Percentiles rank a stretch among this genome's conserved stretches.
Evolutionary conservation across 2,888 invertebrate species (phyloP).

Genomic region (Catocala fraxini): DNA sequence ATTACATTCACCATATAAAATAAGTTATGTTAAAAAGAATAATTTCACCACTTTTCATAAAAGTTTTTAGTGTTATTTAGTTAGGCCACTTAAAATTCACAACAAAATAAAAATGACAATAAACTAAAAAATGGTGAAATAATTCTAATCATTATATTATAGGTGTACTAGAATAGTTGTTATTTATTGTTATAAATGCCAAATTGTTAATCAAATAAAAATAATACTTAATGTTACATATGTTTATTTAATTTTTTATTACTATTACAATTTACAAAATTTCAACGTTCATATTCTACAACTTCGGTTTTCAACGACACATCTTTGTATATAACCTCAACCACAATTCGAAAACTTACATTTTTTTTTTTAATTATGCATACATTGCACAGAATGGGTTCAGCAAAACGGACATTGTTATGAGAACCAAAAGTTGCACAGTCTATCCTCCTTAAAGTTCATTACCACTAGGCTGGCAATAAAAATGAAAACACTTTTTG

Average conservation of each 20-base stretch:
- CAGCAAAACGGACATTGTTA: too few relatives aligned
- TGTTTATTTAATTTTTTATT: constrained; percentile 44
- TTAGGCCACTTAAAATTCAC: too few relatives aligned
- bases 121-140: constrained; percentile 20
- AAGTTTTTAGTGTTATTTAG: too few relatives aligned
- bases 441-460: too few relatives aligned
- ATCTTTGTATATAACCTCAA: constrained; percentile 18
- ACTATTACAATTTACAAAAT: constrained; percentile 49
- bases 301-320: constrained; percentile 22
- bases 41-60: constrained; percentile 1
- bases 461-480: too few relatives aligned
- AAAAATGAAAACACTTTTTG: too few relatives aligned
- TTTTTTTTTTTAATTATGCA: constrained; percentile 14
- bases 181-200: constrained; percentile 55
- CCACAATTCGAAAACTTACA: constrained; percentile 1
- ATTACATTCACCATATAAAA: too few relatives aligned
- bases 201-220: constrained; percentile 57
- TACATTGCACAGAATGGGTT: constrained; percentile 20
- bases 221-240: constrained; percentile 42
- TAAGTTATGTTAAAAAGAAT: background rate
- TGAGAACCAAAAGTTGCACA: too few relatives aligned
- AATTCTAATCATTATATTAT: constrained; percentile 8
- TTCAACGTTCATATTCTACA: constrained; percentile 20
- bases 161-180: constrained; percentile 54
- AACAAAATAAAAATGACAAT: background rate